Evolutionary conservation across 2,113 vertebrate species (phyloP).

Genomic region (Anthoscopus minutus): DNA sequence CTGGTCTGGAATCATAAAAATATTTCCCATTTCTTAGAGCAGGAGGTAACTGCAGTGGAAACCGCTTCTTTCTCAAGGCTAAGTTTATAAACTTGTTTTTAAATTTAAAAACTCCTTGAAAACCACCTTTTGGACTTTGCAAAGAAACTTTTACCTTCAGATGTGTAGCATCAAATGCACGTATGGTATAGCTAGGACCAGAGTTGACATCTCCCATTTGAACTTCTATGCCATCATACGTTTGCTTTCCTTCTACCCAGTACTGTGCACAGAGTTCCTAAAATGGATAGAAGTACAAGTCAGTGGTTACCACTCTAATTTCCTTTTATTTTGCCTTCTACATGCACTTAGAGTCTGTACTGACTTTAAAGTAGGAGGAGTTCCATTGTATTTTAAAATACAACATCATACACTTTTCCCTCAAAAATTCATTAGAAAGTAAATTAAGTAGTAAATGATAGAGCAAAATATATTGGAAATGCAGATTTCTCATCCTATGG

Average conservation of each 20-base stretch:
- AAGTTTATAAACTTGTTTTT: neutral
- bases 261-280: conserved; percentile 80
- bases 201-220: conserved; percentile 66
- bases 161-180: conserved; percentile 78
- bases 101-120: neutral
- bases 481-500: neutral
- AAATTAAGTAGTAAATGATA: neutral
- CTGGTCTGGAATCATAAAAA: neutral
- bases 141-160: conserved; percentile 76
- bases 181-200: conserved; percentile 68
- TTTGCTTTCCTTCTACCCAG: conserved; percentile 80
- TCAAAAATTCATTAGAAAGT: neutral
- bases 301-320: neutral
- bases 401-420: neutral
- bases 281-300: neutral
- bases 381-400: neutral
- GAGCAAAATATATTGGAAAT: neutral
- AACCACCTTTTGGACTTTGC: neutral
- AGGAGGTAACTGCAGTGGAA: neutral
- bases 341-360: neutral
- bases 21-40: neutral
- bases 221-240: conserved; percentile 76
- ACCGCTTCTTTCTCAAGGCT: neutral
- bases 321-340: neutral
- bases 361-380: neutral